Evolutionary conservation across 2,797 vertebrate species (phyloP), one percentile per base, ranked within the genome.

Genomic region (Ceyx erithaca): DNA sequence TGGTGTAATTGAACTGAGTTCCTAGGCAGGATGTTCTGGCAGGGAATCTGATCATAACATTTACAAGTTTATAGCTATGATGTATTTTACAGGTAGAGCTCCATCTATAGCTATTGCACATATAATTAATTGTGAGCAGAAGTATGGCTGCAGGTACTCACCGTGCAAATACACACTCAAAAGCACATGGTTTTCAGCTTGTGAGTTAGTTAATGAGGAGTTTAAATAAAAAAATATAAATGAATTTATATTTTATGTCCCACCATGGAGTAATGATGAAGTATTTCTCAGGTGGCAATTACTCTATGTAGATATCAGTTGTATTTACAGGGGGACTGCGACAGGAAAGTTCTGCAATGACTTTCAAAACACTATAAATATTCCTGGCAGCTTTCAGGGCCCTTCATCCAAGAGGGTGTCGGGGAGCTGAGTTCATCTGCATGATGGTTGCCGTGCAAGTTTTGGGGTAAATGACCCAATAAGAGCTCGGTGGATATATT

Each of bases 391-490:
- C 57, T 76, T 79, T 84, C 63, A 72, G 62, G 45, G 17, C 23
- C n/a, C 30, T 85, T 90, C 26, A 76, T 80, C 45, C 66, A 85
- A 45, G 5, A 64, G 62, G 31, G 58, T 83, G 49, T 37, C 70
- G 75, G 76, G 0, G 1, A 89, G 59, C 37, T 76, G 83, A 59
- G 63, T 81, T 83, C 87, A 90, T 92, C 69, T 76, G 79, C 41
- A 16, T 30, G 59, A 57, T 18, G 58, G 80, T 5, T 81, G 41
- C 37, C 40, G 92, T 85, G 52, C 72, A 87, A 85, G 76, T 89
- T 93, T 93, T 72, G 89, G 43, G 85, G 45, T 95, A 94, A 95
- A 95, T 87, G 92, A 93, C 49, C 90, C 90, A 94, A 43, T 85
- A 81, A 92, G 48, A 80, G 40, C 6, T 55, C 57, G 94, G 63